A percentile compares a stretch with the other conserved stretches of the same genome.
Evolutionary conservation across 2,113 vertebrate genomes (phyloP).

Genomic region (Ciconia maguari): DNA sequence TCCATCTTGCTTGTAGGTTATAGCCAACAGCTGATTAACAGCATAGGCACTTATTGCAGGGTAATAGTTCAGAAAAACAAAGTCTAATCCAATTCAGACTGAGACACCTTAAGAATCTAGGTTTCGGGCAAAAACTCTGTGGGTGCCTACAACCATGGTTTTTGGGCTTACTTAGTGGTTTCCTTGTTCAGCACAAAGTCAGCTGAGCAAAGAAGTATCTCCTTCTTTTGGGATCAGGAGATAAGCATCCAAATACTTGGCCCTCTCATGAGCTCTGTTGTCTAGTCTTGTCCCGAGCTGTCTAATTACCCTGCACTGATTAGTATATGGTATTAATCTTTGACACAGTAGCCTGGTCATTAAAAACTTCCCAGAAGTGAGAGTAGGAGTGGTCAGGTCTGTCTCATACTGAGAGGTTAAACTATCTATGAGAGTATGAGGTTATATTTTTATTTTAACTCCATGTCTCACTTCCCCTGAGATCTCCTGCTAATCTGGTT

Average conservation of each 20-base stretch:
- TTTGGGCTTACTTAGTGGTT: background rate
- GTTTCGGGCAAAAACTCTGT: background rate
- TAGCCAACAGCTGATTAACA: background rate
- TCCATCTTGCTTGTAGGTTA: background rate
- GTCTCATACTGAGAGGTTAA: background rate
- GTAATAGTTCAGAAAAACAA: background rate
- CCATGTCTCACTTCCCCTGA: background rate
- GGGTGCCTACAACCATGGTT: rapidly evolving
- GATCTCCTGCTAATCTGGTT: background rate
- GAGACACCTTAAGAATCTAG: background rate
- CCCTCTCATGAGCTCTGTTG: background rate
- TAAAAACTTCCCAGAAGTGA: background rate
- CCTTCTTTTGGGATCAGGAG: background rate
- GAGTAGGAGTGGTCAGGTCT: background rate
- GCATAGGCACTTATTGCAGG: background rate
- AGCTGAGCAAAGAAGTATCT: background rate
- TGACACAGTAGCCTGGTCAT: background rate
- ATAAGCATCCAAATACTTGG: background rate
- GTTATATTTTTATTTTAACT: background rate
- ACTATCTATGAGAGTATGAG: background rate
- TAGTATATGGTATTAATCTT: background rate
- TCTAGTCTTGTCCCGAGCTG: background rate
- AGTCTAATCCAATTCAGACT: background rate
- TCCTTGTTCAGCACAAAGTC: background rate
- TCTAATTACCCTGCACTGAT: background rate